Base-by-base conservation (phyloP, 2,113 vertebrate genomes). In the Falco punctatus region DNA sequence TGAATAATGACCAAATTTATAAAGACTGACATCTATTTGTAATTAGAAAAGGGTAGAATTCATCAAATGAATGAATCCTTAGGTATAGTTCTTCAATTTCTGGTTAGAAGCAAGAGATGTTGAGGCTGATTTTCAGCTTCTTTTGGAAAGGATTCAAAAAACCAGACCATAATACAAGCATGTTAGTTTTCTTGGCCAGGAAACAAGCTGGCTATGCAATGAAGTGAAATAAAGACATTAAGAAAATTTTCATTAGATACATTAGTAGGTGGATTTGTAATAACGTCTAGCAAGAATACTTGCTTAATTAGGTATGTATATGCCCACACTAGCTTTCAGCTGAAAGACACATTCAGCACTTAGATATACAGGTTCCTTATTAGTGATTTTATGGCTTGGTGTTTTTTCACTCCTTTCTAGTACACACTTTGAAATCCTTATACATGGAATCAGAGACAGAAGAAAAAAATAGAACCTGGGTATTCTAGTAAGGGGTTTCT, bases 191-290 rank as follows among this genome's bases (percentile, higher is more conserved):
- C 69, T 75, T 97, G 55, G 54, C 49, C 32, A 69, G 32, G 81
- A 96, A 88, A 74, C 20, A 94, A 71, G 35, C 49, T 88, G 52
- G 13, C 27, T 89, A 51, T 69, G 28, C 89, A 95, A 94, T 65
- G 54, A 94, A 96, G 95, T 73, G 27, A 96, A 95, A 95, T 89
- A n/a, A 88, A 95, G 27, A 44, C 23, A 84, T 89, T 81, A 90
- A 44, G 32, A 70, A 73, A 17, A 82, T 77, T 85, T 86, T 93
- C 74, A 94, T 92, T 79, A 73, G 30, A n/a, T 70, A 73, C 57
- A 88, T 88, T 91, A 88, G n/a, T 67, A 81, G 33, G 22, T 80
- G 20, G 24, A 85, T 64, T 84, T 95, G 35, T 46, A 61, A 92
- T 52, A 83, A 90, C 59, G 18, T 85, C 44, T 80, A 46, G 65